phyloP scores from a whole-genome alignment of 2,888 invertebrate species.

The Morpho deidamia region DNA sequence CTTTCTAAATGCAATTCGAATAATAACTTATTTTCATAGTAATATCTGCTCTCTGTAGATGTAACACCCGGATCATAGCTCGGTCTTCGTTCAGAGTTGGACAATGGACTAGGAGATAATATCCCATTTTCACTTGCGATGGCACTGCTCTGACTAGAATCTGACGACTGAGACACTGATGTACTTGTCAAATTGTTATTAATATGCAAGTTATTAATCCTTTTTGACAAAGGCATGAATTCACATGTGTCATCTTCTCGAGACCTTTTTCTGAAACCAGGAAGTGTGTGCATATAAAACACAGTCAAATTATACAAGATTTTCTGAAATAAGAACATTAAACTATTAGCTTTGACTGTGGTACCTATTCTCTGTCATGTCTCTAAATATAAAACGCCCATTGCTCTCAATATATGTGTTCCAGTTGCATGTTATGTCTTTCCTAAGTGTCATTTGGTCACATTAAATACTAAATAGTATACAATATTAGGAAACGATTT shows the following conservation, averaged over 20 bases:
- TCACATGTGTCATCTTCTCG: constrained; percentile 87
- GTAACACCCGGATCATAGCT: constrained; percentile 87
- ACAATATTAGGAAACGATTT: constrained; percentile 13
- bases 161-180: constrained; percentile 40
- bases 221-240: constrained; percentile 92
- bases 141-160: constrained; percentile 51
- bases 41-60: constrained; percentile 89
- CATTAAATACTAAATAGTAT: constrained; percentile 5
- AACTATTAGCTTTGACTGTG: neutral
- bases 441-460: constrained; percentile 59
- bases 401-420: constrained; percentile 49
- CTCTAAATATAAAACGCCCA: constrained; percentile 50
- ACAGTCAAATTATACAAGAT: neutral
- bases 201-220: constrained; percentile 93
- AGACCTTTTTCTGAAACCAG: constrained; percentile 83
- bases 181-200: constrained; percentile 74
- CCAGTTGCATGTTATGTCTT: constrained; percentile 44
- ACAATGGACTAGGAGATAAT: constrained; percentile 49
- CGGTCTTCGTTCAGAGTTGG: constrained; percentile 56
- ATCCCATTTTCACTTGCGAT: constrained; percentile 49
- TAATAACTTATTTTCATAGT: constrained; percentile 91
- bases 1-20: constrained; percentile 91
- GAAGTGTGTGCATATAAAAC: neutral
- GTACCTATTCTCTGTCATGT: constrained; percentile 72
- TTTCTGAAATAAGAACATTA: neutral